Evolutionary conservation across 2,888 invertebrate species (phyloP).

Genomic region (Mythimna vitellina): DNA sequence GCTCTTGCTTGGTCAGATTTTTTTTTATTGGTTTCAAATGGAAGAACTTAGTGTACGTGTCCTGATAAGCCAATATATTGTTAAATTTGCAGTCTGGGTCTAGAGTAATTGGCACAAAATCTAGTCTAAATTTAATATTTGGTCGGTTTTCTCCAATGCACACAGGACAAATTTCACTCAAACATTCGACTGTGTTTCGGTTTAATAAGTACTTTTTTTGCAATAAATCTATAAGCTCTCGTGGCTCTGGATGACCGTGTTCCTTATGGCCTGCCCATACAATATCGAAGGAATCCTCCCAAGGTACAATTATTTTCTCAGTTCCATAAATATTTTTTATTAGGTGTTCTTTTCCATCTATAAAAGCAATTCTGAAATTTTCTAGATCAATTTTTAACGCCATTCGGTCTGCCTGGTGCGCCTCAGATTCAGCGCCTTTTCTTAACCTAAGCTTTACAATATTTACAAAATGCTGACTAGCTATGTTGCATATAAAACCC

Average conservation of each 20-base stretch:
- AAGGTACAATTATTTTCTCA: slow-evolving; percentile 34
- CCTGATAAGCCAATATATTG: slow-evolving; percentile 26
- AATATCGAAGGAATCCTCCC: slow-evolving; percentile 41
- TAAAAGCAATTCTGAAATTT: slow-evolving; percentile 14
- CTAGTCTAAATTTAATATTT: slow-evolving; percentile 19
- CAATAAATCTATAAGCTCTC: slow-evolving; percentile 19
- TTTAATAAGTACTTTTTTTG: slow-evolving; percentile 26
- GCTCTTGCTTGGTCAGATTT: not conserved
- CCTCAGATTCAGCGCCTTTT: not conserved
- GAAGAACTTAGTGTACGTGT: slow-evolving; percentile 14
- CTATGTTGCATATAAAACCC: slow-evolving; percentile 15
- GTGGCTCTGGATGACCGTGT: slow-evolving; percentile 20
- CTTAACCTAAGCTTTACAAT: slow-evolving; percentile 16
- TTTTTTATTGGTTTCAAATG: slow-evolving; percentile 22
- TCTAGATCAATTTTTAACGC: slow-evolving; percentile 14
- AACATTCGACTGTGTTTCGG: slow-evolving; percentile 32
- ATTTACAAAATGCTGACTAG: slow-evolving; percentile 29
- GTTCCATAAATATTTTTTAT: slow-evolving; percentile 23
- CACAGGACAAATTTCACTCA: slow-evolving; percentile 25
- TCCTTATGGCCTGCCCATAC: slow-evolving; percentile 27
- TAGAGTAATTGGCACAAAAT: slow-evolving; percentile 18
- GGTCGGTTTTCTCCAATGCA: slow-evolving; percentile 21
- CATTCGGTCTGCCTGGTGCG: not conserved
- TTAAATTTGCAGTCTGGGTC: not conserved
- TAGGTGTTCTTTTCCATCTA: slow-evolving; percentile 28